Conservation (phyloP, 2,888 invertebrate genomes). For the Perdita meconis region DNA sequence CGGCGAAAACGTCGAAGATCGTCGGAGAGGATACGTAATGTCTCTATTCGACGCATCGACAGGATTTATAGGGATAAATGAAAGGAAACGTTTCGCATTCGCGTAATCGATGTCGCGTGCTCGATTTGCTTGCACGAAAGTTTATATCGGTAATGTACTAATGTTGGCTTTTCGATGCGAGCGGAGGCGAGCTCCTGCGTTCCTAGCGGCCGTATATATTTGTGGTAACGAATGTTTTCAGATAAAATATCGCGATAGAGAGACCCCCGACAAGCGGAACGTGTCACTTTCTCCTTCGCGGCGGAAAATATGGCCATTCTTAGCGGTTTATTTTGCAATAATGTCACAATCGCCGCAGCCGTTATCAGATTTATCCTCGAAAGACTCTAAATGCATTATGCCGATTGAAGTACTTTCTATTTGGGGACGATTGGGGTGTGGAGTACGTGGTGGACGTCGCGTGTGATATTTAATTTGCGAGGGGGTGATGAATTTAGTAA, state of each 20-base stretch:
- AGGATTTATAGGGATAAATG: slow-evolving; percentile 5
- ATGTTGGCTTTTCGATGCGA: slow-evolving; percentile 8
- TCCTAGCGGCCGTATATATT: slow-evolving; percentile 1
- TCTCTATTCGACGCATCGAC: not conserved
- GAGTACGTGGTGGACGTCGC: not conserved
- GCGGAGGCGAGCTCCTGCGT: not conserved
- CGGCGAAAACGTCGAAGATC: not conserved
- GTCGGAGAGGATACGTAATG: not conserved
- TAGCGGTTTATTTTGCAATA: not conserved
- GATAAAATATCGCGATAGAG: slow-evolving; percentile 5
- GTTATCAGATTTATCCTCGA: not conserved
- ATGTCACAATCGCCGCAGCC: not conserved
- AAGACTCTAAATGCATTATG: not conserved
- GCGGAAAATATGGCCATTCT: slow-evolving; percentile 3
- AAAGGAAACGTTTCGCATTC: slow-evolving; percentile 13
- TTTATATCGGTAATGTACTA: slow-evolving; percentile 16
- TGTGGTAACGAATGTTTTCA: not conserved
- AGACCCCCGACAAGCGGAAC: not conserved
- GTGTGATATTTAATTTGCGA: no score
- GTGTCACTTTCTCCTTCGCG: slow-evolving; percentile 3
- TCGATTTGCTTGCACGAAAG: not conserved
- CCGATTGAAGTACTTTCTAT: not conserved
- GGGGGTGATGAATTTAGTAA: no score
- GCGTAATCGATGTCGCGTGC: slow-evolving; percentile 19
- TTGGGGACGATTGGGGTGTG: not conserved